A percentile compares a stretch with the other conserved stretches of the same genome.
Conservation (phyloP, 2,888 invertebrate genomes). For the Volucella inanis region DNA sequence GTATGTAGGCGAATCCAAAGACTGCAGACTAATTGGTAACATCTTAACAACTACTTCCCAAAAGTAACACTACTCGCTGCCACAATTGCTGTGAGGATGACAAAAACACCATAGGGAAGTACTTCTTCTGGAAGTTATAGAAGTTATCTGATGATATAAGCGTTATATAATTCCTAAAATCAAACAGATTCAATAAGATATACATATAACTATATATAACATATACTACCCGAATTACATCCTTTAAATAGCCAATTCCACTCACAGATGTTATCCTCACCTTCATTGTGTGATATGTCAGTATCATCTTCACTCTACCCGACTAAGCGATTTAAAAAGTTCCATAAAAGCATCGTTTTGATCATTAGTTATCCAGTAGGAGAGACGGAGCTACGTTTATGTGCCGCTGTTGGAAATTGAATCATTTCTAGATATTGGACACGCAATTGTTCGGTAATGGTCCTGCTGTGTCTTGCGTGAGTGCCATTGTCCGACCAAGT, state of each 20-base stretch:
- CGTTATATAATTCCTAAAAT: too few relatives aligned
- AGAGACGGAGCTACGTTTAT: conserved; percentile 31
- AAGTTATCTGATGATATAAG: too few relatives aligned
- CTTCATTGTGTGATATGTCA: background rate
- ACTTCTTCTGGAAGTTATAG: too few relatives aligned
- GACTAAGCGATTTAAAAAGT: conserved; percentile 40
- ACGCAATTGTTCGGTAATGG: conserved; percentile 68
- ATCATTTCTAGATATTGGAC: conserved; percentile 59
- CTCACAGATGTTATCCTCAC: conserved; percentile 3
- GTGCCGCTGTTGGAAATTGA: conserved; percentile 62
- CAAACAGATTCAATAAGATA: too few relatives aligned
- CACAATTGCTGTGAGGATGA: too few relatives aligned
- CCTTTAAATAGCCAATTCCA: background rate
- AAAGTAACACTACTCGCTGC: too few relatives aligned
- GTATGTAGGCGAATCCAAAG: too few relatives aligned
- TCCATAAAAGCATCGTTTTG: conserved; percentile 67
- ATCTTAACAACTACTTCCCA: too few relatives aligned
- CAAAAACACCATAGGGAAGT: too few relatives aligned
- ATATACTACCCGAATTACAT: background rate
- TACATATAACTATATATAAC: background rate
- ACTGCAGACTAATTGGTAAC: too few relatives aligned
- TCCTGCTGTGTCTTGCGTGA: conserved; percentile 61
- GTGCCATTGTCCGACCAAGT: conserved; percentile 50
- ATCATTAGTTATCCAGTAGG: conserved; percentile 46
- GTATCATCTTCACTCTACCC: conserved; percentile 34